Percentiles rank a stretch among this genome's conserved stretches.
Conservation (phyloP, 2,113 vertebrate species). For the Sceloporus undulatus region DNA sequence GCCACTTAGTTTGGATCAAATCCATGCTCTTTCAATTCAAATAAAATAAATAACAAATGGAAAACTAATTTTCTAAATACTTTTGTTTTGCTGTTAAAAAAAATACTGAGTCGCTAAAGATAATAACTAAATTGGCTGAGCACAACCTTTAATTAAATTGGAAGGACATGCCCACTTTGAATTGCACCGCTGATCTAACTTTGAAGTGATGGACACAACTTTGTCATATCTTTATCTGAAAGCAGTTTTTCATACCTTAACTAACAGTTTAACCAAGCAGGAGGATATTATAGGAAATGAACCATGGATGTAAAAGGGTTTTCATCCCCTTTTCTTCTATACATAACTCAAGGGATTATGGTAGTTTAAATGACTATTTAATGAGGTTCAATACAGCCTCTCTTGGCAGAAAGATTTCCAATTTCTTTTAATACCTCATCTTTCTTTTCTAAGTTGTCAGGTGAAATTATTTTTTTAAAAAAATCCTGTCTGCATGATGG, state of each 20-base stretch:
- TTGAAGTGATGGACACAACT: not conserved
- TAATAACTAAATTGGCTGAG: not conserved
- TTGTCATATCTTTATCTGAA: conserved; percentile 1
- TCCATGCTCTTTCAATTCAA: no score
- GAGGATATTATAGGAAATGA: not conserved
- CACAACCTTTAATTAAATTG: not conserved
- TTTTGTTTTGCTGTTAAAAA: not conserved
- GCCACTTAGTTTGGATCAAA: no score
- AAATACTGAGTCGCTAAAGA: not conserved
- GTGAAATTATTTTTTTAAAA: not conserved
- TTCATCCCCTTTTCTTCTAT: not conserved
- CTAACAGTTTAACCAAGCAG: not conserved
- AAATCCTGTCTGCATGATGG: not conserved
- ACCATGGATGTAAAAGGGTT: not conserved
- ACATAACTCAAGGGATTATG: not conserved
- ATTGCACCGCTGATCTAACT: not conserved
- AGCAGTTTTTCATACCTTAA: not conserved
- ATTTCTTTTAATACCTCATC: not conserved
- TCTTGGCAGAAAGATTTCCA: not conserved
- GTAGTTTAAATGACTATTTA: not conserved
- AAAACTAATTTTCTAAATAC: not conserved
- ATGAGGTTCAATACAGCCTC: conserved; percentile 44
- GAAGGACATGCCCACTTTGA: not conserved
- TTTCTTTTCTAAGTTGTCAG: not conserved
- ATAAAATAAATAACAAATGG: no score